Evolutionary conservation across 2,797 vertebrate genomes (phyloP).

Genomic region (Pseudomugil tenellus): DNA sequence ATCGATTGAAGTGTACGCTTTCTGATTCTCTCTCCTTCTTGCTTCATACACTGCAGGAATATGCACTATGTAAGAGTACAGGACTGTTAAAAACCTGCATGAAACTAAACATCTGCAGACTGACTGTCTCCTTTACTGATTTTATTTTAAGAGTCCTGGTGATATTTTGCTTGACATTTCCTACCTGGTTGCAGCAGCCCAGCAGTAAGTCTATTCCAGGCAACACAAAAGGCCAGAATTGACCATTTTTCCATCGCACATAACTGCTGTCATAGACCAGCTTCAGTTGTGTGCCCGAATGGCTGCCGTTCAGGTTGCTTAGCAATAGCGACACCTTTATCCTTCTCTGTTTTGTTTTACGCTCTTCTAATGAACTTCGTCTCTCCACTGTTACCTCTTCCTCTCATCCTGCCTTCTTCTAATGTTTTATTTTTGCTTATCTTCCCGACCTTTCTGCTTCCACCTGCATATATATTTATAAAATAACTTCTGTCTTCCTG

Average conservation of each 20-base stretch:
- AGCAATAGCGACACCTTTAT: slow-evolving; percentile 15
- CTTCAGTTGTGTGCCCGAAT: slow-evolving; percentile 9
- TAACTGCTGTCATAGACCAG: slow-evolving; percentile 7
- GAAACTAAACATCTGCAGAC: slow-evolving; percentile 33
- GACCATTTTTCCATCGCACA: slow-evolving; percentile 21
- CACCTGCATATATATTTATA: slow-evolving; percentile 12
- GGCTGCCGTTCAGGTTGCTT: slow-evolving; percentile 7
- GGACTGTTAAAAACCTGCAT: slow-evolving; percentile 9
- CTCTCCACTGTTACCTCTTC: not conserved
- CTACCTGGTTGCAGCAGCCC: slow-evolving; percentile 22
- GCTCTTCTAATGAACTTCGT: not conserved
- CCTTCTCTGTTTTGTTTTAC: slow-evolving; percentile 15
- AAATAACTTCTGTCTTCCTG: slow-evolving; percentile 6
- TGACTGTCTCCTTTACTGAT: slow-evolving; percentile 23
- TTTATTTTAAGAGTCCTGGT: slow-evolving; percentile 38
- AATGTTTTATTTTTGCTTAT: not conserved
- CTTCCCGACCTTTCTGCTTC: slow-evolving; percentile 5
- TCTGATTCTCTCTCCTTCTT: not conserved
- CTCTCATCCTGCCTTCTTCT: not conserved
- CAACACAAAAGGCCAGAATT: slow-evolving; percentile 22
- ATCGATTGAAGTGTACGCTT: not conserved
- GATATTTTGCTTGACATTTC: slow-evolving; percentile 63
- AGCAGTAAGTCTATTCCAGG: slow-evolving; percentile 23
- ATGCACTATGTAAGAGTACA: slow-evolving; percentile 23
- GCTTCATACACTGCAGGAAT: slow-evolving; percentile 10